Percentiles rank a stretch among this genome's conserved stretches.
phyloP scores from a whole-genome alignment of 2,888 invertebrate genomes.

The Oxyteleia sp. region DNA sequence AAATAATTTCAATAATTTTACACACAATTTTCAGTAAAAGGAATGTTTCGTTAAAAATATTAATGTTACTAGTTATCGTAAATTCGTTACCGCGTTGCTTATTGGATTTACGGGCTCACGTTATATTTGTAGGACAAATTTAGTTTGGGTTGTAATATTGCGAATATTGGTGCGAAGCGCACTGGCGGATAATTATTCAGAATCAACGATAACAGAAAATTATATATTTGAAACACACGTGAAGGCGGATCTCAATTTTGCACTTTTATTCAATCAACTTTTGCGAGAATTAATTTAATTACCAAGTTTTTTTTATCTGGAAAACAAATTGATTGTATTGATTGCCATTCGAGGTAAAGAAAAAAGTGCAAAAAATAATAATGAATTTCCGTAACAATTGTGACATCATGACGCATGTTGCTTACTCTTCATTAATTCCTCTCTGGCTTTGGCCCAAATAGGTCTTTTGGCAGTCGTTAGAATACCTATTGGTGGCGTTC shows the following conservation, averaged over 20 bases:
- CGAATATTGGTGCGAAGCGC: conserved; percentile 81
- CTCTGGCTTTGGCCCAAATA: conserved; percentile 94
- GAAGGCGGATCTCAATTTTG: background rate
- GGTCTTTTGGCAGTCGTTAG: no score
- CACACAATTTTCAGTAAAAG: no score
- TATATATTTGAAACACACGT: background rate
- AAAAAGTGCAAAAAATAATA: conserved; percentile 2
- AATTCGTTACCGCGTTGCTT: no score
- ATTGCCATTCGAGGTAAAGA: background rate
- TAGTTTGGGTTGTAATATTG: conserved; percentile 80
- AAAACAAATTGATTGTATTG: background rate
- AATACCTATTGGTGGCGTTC: no score
- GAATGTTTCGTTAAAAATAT: no score
- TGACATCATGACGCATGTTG: conserved; percentile 32
- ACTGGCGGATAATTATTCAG: conserved; percentile 80
- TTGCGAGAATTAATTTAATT: no score
- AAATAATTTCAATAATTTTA: no score
- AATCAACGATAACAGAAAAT: conserved; percentile 32
- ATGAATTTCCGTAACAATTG: background rate
- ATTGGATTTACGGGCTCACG: no score
- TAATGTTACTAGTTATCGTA: no score
- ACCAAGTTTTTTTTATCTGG: no score
- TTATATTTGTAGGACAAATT: conserved; percentile 76
- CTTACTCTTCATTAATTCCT: conserved; percentile 89
- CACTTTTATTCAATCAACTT: background rate